phyloP scores from a whole-genome alignment of 2,888 invertebrate species.

The Sinhomidia bicolor region DNA sequence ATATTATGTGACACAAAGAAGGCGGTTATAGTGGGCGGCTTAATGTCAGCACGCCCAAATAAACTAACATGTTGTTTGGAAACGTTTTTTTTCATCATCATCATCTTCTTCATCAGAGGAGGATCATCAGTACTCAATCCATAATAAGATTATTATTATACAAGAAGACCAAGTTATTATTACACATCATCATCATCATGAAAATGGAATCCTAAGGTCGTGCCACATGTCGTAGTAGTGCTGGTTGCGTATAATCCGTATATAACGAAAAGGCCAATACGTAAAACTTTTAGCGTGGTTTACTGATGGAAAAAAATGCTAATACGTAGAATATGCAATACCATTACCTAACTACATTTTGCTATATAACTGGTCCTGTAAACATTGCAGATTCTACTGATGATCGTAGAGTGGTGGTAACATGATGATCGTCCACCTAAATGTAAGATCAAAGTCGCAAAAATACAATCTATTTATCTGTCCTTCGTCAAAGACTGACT shows the following conservation, averaged over 20 bases:
- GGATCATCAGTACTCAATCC: constrained; percentile 46
- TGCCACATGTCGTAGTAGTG: constrained; percentile 8
- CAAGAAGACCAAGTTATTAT: constrained; percentile 48
- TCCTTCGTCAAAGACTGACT: constrained; percentile 4
- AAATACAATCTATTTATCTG: not conserved
- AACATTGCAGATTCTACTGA: constrained; percentile 46
- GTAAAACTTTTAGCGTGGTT: constrained; percentile 30
- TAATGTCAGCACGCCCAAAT: constrained; percentile 72
- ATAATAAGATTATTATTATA: constrained; percentile 43
- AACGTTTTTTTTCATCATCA: constrained; percentile 57
- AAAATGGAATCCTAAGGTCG: constrained; percentile 63
- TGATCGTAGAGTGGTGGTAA: not conserved
- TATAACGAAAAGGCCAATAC: not conserved
- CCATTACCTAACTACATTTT: constrained; percentile 34
- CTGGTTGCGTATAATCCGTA: not conserved
- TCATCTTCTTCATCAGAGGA: constrained; percentile 35
- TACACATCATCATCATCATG: constrained; percentile 50
- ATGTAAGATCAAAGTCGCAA: constrained; percentile 11
- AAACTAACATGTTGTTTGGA: constrained; percentile 72
- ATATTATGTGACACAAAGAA: constrained; percentile 69
- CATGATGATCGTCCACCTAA: not conserved
- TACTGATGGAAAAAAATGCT: constrained; percentile 60
- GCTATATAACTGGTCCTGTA: constrained; percentile 46
- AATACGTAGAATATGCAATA: constrained; percentile 14
- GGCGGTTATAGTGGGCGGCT: constrained; percentile 73